Evolutionary conservation across 2,113 vertebrate species (phyloP), one percentile per base, ranked within the genome.

Genomic region (Phylloscopus whistleri): DNA sequence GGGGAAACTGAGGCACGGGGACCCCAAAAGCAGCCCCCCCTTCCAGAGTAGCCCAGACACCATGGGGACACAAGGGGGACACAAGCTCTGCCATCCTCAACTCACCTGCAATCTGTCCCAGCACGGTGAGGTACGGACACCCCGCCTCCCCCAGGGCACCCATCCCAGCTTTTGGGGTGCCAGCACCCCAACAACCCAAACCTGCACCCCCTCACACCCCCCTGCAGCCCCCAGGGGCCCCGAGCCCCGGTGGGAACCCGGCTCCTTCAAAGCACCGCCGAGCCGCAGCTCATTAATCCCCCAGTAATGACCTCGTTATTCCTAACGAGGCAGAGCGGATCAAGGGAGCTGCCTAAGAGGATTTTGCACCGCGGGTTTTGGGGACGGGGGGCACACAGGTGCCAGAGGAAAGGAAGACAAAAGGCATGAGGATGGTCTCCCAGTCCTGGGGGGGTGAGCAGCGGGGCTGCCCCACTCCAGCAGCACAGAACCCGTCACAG

Each of bases 301-400:
- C 75, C 74, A 28, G 49, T 93, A 96, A 97, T 93, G 81, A 95
- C 87, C 94, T 96, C 70, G 67, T 97, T 95, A 96, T 72, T 96
- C 62, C 84, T 94, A 95, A 95, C 84, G 48, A 95, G 78, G 64
- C 49, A 8, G 58, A 81, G 68, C 26, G 8, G 90, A 95, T 95
- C 93, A 95, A 95, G 93, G 53, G 78, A 79, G 49, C 87, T 91
- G 93, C 33, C 4, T 85, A 95, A 94, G 82, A 96, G 89, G 94
- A 95, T 95, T 97, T 94, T 51, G 69, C 35, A 56, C 72, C 1
- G 1, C 12, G 37, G 56, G 43, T 87, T 94, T 93, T 7, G 9
- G 87, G 84, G 58, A 62, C 6, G 49, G 56, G 48, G 64, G 27
- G 31, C 13, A 73, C 87, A 76, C 94, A 93, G 88, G 96, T 94